phyloP scores from a whole-genome alignment of 2,797 vertebrate genomes.

The Microctenopoma stevenorrisi region DNA sequence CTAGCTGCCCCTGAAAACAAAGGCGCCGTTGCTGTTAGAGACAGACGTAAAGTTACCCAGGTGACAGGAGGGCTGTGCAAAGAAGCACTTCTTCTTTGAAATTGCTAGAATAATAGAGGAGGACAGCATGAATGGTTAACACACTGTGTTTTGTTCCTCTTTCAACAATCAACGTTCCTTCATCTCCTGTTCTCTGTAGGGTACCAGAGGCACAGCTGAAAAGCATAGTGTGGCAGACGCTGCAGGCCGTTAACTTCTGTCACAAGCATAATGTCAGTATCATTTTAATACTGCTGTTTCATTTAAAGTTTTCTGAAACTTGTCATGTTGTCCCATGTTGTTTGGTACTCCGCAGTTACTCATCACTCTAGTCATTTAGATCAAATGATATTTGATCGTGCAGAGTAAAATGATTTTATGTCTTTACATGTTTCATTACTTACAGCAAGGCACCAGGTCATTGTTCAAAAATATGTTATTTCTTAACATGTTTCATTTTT shows the following conservation, averaged over 20 bases:
- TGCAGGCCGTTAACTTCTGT: conserved; percentile 98
- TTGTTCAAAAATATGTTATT: too few species aligned
- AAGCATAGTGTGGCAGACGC: conserved; percentile 95
- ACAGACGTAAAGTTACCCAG: conserved; percentile 67
- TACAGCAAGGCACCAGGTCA: too few species aligned
- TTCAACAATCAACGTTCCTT: conserved; percentile 9
- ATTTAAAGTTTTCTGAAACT: not conserved
- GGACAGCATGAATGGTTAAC: conserved; percentile 18
- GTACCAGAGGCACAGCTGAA: conserved; percentile 92
- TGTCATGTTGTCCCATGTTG: not conserved
- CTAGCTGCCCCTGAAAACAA: conserved; percentile 80
- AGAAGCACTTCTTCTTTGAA: conserved; percentile 45
- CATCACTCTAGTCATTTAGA: too few species aligned
- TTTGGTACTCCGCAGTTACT: not conserved
- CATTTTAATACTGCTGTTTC: not conserved
- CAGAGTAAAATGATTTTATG: too few species aligned
- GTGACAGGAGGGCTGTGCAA: conserved; percentile 49
- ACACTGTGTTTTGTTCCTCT: conserved; percentile 28
- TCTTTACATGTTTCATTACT: too few species aligned
- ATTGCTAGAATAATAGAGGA: conserved; percentile 40
- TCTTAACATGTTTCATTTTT: too few species aligned
- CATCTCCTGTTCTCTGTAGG: conserved; percentile 73
- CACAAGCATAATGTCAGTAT: conserved; percentile 91
- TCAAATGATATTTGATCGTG: too few species aligned
- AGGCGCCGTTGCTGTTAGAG: conserved; percentile 73